phyloP scores from a whole-genome alignment of 1,140 invertebrate species.

The Drosophila kikkawai region DNA sequence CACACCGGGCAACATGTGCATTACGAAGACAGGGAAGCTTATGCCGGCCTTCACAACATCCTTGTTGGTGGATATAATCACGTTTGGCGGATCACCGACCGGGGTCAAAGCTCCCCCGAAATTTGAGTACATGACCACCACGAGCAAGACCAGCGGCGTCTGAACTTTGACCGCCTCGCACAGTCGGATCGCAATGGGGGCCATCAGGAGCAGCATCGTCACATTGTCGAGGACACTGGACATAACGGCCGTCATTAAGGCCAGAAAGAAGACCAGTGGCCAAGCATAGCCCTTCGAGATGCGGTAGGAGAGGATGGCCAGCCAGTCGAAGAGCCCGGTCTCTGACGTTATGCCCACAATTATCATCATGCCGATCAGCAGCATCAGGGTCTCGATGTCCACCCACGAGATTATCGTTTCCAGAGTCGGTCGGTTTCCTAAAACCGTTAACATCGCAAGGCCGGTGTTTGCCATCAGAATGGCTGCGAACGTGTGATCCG shows the following conservation, averaged over 20 bases:
- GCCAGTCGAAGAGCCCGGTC: slow-evolving; percentile 94
- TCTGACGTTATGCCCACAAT: slow-evolving; percentile 93
- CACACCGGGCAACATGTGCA: slow-evolving; percentile 92
- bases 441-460: slow-evolving; percentile 89
- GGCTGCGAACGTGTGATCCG: slow-evolving; percentile 92
- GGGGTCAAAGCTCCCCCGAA: slow-evolving; percentile 94
- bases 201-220: slow-evolving; percentile 93
- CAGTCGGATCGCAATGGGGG: slow-evolving; percentile 93
- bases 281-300: slow-evolving; percentile 91
- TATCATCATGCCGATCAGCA: slow-evolving; percentile 96
- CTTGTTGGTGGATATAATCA: slow-evolving; percentile 92
- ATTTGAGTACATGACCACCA: slow-evolving; percentile 93
- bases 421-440: slow-evolving; percentile 90
- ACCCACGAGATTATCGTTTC: slow-evolving; percentile 92
- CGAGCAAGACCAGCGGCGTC: slow-evolving; percentile 91
- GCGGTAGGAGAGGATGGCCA: slow-evolving; percentile 88
- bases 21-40: slow-evolving; percentile 90
- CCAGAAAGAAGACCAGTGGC: slow-evolving; percentile 92
- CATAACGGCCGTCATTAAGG: slow-evolving; percentile 90
- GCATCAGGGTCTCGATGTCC: slow-evolving; percentile 92
- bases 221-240: slow-evolving; percentile 95
- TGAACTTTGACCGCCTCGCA: slow-evolving; percentile 94
- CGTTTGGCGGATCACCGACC: slow-evolving; percentile 95
- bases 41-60: slow-evolving; percentile 82
- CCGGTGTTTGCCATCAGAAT: slow-evolving; percentile 90